phyloP scores from a whole-genome alignment of 35 echinoderm and acorn worm genomes.

The Antedon bifida region DNA sequence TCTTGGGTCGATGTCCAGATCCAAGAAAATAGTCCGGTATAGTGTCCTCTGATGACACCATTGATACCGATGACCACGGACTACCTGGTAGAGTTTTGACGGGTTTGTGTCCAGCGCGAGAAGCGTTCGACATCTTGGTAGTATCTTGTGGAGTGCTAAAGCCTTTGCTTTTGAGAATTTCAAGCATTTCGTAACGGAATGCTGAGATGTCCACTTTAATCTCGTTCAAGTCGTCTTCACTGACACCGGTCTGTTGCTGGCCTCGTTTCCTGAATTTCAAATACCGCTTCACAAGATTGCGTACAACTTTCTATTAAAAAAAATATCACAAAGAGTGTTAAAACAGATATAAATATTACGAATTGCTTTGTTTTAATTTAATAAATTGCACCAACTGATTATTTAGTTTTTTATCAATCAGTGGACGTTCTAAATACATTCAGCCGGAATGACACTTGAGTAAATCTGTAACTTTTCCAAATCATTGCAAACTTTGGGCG shows the following conservation, averaged over 20 bases:
- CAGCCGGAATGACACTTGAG: too few species aligned
- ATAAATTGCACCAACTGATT: too few species aligned
- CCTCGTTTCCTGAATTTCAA: slow-evolving; percentile 69
- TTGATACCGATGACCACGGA: neutral
- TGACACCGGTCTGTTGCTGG: slow-evolving; percentile 72
- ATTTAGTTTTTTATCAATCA: too few species aligned
- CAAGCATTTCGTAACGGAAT: slow-evolving; percentile 74
- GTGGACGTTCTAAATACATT: too few species aligned
- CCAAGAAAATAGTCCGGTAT: neutral
- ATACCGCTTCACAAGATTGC: slow-evolving; percentile 80
- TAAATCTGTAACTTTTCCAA: too few species aligned
- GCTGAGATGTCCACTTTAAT: slow-evolving; percentile 95
- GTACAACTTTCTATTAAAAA: slow-evolving; percentile 52
- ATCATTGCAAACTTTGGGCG: too few species aligned
- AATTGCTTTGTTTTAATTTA: too few species aligned
- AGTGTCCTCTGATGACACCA: neutral
- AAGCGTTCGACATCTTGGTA: neutral
- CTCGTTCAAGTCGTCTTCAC: slow-evolving; percentile 96
- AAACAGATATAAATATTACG: too few species aligned
- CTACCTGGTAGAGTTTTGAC: neutral
- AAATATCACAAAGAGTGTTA: too few species aligned
- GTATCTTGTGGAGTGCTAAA: neutral
- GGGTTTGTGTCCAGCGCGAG: neutral
- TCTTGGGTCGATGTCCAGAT: slow-evolving; percentile 15
- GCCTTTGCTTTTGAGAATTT: slow-evolving; percentile 51